A percentile compares a stretch with the other conserved stretches of the same genome.
phyloP scores from a whole-genome alignment of 2,113 vertebrate species.

The Tricholaema leucomelas region DNA sequence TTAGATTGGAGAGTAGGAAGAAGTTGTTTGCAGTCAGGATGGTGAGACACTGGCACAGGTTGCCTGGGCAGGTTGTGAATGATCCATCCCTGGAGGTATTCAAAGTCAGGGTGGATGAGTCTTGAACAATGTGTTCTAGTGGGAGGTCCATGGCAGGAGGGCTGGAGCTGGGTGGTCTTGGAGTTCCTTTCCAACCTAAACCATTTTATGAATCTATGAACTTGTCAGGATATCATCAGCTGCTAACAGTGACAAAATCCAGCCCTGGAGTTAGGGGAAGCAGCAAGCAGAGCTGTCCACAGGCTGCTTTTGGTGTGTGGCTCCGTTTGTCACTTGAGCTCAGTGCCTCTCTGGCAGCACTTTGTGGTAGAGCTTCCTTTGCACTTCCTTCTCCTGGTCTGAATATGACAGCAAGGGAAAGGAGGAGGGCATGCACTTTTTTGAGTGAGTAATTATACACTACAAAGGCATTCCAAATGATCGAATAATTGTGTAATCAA shows the following conservation, averaged over 20 bases:
- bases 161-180: too few relatives aligned
- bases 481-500: slow-evolving; percentile 70
- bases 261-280: rapidly evolving
- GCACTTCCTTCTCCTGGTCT: neutral
- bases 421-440: neutral
- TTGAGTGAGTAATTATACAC: slow-evolving; percentile 51
- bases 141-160: too few relatives aligned
- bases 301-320: neutral
- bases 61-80: too few relatives aligned
- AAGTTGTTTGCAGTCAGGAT: too few relatives aligned
- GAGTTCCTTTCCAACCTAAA: too few relatives aligned
- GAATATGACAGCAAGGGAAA: neutral
- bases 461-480: slow-evolving; percentile 64
- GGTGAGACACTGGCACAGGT: too few relatives aligned
- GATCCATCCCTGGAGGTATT: too few relatives aligned
- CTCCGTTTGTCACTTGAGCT: neutral
- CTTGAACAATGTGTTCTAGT: too few relatives aligned
- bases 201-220: too few relatives aligned
- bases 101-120: too few relatives aligned
- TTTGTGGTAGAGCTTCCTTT: neutral
- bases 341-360: rapidly evolving
- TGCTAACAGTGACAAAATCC: neutral
- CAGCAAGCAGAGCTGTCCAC: rapidly evolving
- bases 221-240: neutral
- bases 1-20: too few relatives aligned